Percentiles rank a stretch among this genome's conserved stretches.
These are phyloP conservation scores for Himantopus leucocephalus DNA, from an alignment of 2,113 vertebrate genomes.

Conservation along the genomic window DNA sequence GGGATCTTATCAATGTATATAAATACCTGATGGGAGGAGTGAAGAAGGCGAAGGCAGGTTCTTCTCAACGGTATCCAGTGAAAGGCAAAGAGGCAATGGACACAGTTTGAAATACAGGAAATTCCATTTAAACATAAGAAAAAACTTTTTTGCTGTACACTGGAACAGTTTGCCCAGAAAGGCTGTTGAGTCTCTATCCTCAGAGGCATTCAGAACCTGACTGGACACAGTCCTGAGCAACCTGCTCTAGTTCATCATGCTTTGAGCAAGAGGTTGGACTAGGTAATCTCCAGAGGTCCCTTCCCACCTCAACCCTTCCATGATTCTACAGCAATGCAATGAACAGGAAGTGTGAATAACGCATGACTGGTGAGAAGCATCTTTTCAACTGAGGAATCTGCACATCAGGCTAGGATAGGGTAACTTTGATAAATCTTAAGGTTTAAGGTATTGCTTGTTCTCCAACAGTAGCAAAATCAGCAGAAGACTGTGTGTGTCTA, in stretches of 20 bases:
- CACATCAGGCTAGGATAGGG: not conserved
- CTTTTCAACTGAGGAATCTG: not conserved
- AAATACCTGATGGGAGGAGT: constrained; percentile 2
- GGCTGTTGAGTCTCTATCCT: not conserved
- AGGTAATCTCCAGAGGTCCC: not conserved
- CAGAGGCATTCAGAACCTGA: not conserved
- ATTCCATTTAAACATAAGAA: not conserved
- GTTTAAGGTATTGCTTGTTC: not conserved
- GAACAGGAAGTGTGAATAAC: not conserved
- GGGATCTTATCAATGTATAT: not conserved
- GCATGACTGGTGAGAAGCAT: not conserved
- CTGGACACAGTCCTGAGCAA: not conserved
- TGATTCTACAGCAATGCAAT: not conserved
- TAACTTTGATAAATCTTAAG: not conserved
- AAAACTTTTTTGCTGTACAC: not conserved
- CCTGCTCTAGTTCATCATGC: not conserved
- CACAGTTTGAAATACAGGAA: not conserved
- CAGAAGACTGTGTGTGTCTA: not conserved
- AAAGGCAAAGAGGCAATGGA: not conserved
- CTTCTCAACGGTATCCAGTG: not conserved
- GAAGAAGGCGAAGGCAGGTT: not conserved
- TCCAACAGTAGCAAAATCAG: not conserved
- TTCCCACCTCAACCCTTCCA: not conserved
- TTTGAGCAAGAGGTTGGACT: not conserved
- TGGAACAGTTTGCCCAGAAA: not conserved